These are phyloP conservation scores for Trichonephila inaurata DNA, from an alignment of 1,140 invertebrate species.

Conservation along the genomic window DNA sequence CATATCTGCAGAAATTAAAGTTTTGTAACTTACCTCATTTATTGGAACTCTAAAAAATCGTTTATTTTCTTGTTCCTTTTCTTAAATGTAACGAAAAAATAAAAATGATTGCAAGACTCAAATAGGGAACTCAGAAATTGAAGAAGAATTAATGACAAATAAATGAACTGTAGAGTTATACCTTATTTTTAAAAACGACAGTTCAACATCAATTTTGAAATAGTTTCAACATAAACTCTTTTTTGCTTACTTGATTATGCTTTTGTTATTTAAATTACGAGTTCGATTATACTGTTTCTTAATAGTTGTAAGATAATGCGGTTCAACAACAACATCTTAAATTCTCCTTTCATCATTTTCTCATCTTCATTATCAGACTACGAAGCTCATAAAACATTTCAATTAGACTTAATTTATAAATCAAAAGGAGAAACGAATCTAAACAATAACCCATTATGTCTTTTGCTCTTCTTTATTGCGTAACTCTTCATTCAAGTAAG, in stretches of 20 bases:
- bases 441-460: constrained; percentile 20
- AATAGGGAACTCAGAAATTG: too few species aligned
- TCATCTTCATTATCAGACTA: not conserved
- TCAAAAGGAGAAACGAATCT: not conserved
- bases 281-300: not conserved
- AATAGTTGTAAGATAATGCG: not conserved
- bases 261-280: too few species aligned
- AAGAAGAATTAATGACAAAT: not conserved
- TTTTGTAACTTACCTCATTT: too few species aligned
- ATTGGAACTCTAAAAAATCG: too few species aligned
- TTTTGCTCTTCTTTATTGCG: not conserved
- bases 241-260: too few species aligned
- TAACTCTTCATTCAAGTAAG: not conserved
- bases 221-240: too few species aligned
- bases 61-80: too few species aligned
- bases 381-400: not conserved
- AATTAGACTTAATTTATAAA: not conserved
- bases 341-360: not conserved
- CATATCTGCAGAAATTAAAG: too few species aligned
- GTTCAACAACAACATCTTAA: not conserved
- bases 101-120: too few species aligned
- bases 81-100: too few species aligned
- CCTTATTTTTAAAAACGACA: not conserved
- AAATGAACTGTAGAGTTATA: not conserved
- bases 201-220: too few species aligned